Base-by-base conservation (phyloP, 2,797 vertebrate genomes). In the Distichodus sexfasciatus region DNA sequence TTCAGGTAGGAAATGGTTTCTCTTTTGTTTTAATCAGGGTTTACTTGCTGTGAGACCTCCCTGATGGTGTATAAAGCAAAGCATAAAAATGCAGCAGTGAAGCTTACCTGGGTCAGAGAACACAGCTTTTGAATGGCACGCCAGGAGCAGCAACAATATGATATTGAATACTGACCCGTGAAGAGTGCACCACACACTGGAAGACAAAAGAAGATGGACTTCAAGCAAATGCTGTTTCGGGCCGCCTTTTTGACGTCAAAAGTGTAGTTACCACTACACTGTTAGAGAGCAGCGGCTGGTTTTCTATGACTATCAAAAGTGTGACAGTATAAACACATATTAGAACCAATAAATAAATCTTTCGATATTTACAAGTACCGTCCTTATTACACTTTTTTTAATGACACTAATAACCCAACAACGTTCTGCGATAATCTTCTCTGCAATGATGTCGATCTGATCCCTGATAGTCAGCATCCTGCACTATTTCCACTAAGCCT, bases 21-120 rank as follows among this genome's bases (percentile, higher is more conserved):
- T n/a, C n/a, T n/a, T n/a, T n/a, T n/a, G n/a, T n/a, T n/a, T n/a
- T n/a, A n/a, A n/a, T n/a, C n/a, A n/a, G 6, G 36, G 10, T 12
- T 14, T 4, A 14, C 10, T 38, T 40, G 35, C 12, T 12, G 11
- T 41, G 0, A 15, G 14, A n/a, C 14, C 2, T 14, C 12, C 38
- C 14, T 41, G 38, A 15, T 15, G 14, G 10, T 43, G 14, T 8
- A 19, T 9, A 14, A 10, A 31, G 11, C 3, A 35, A 29, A 9
- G n/a, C n/a, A 9, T 40, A 40, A 40, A n/a, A 12, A 5, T 40
- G 11, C 36, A 15, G 38, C 6, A 21, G n/a, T 6, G 35, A 31
- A 17, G 74, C 89, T 82, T 40, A 93, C 92, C 92, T 3, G 92
- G 93, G 72, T 94, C 91, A 1, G 91, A 91, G 81, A 93, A 89